Evolutionary conservation across 1,140 invertebrate species (phyloP), one percentile per base, ranked within the genome.

Genomic region (Drosophila rufa): DNA sequence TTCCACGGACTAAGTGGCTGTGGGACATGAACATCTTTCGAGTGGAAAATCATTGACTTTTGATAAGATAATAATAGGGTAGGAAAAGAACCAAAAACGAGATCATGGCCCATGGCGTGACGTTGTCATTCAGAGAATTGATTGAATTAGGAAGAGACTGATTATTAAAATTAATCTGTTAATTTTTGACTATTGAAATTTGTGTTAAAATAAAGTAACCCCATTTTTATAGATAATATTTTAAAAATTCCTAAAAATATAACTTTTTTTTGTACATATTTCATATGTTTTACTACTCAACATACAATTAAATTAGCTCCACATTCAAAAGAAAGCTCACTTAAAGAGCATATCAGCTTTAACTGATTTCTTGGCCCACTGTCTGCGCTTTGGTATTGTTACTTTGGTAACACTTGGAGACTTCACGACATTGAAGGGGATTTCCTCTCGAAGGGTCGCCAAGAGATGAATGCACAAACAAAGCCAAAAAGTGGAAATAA

Each of bases 21-120:
- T 42, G 67, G 53, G 67, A 59, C 69, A 71, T 30, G 68, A 36
- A 48, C 64, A 46, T 69, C 48, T 14, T 30, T 45, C 46, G 55
- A 73, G 47, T 38, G 53, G 68, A 51, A 60, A 73, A 73, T 73
- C 56, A 74, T 73, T 73, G 70, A 60, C 38, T 43, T 74, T 50
- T 74, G 55, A 74, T 74, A 51, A 40, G 70, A 74, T 74, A 74
- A 74, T 74, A 51, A 57, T 45, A 38, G 67, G 55, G 11, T 59
- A 27, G 11, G 38, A 36, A 73, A 43, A 27, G n/a, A 47, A 73
- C 53, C 53, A 61, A 43, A 58, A 51, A 55, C 15, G 22, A 36
- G 43, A 70, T 70, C 68, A 47, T 64, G 68, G 64, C 50, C 53
- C 17, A 38, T 59, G 12, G 67, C 67, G 38, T 42, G 67, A 38